phyloP scores from a whole-genome alignment of 1,140 invertebrate species.

The Meloidogyne exigua region DNA sequence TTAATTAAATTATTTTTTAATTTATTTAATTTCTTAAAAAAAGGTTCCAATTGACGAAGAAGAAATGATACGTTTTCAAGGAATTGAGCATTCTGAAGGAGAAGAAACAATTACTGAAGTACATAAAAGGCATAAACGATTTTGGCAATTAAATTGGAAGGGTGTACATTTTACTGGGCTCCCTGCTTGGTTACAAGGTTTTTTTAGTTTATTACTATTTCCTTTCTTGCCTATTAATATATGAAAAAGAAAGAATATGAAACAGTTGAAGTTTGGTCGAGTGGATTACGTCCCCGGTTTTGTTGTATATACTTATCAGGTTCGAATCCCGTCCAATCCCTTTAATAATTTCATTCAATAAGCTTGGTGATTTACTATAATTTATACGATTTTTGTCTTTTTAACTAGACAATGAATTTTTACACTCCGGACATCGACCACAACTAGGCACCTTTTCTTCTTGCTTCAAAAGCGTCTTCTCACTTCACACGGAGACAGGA shows the following conservation, averaged over 20 bases:
- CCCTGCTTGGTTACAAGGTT: conserved; percentile 19
- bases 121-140: conserved; percentile 14
- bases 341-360: no score
- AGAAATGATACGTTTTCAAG: conserved; percentile 36
- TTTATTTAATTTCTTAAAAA: no score
- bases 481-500: conserved; percentile 79
- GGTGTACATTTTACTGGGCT: conserved; percentile 15
- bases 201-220: no score
- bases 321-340: no score
- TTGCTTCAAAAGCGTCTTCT: conserved; percentile 94
- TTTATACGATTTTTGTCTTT: neutral
- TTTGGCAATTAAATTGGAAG: conserved; percentile 32
- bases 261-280: no score
- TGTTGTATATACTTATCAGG: no score
- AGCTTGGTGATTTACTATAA: neutral
- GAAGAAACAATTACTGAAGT: conserved; percentile 5
- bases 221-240: no score
- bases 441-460: conserved; percentile 89
- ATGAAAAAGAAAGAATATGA: no score
- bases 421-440: conserved; percentile 88
- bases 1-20: no score
- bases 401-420: conserved; percentile 98
- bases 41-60: conserved; percentile 47
- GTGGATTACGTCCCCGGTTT: no score
- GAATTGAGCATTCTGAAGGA: conserved; percentile 14